phyloP scores from a whole-genome alignment of 2,888 invertebrate genomes.

The Synergus itoensis region DNA sequence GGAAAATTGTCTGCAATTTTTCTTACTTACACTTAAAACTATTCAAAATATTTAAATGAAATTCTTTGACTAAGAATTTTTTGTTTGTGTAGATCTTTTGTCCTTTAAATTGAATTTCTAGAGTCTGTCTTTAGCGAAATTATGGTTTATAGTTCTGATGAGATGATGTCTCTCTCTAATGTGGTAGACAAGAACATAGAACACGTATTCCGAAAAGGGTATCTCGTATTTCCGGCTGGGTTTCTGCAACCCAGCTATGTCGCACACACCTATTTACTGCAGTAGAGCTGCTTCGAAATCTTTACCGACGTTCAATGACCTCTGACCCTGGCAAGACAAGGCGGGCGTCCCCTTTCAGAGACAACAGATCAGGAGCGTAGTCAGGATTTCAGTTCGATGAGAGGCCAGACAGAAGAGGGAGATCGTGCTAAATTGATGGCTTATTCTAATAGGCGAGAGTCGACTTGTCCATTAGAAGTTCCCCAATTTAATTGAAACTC shows the following conservation, averaged over 20 bases:
- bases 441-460: slow-evolving; percentile 6
- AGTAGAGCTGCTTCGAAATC: slow-evolving; percentile 75
- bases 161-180: background rate
- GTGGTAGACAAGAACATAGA: background rate
- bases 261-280: slow-evolving; percentile 55
- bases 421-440: background rate
- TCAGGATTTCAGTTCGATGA: slow-evolving; percentile 1
- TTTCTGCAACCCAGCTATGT: slow-evolving; percentile 33
- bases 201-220: slow-evolving; percentile 19
- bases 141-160: background rate
- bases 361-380: slow-evolving; percentile 15
- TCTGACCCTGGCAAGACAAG: slow-evolving; percentile 77
- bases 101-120: background rate
- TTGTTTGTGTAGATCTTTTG: background rate
- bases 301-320: slow-evolving; percentile 78
- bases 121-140: background rate
- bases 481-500: background rate
- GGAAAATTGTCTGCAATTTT: too few relatives aligned
- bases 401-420: background rate
- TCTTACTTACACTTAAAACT: too few relatives aligned
- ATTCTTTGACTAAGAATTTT: background rate
- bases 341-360: slow-evolving; percentile 47
- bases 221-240: background rate
- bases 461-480: background rate
- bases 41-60: too few relatives aligned